Conservation (phyloP, 2,797 vertebrate species). For the Chelidonichthys spinosus region DNA sequence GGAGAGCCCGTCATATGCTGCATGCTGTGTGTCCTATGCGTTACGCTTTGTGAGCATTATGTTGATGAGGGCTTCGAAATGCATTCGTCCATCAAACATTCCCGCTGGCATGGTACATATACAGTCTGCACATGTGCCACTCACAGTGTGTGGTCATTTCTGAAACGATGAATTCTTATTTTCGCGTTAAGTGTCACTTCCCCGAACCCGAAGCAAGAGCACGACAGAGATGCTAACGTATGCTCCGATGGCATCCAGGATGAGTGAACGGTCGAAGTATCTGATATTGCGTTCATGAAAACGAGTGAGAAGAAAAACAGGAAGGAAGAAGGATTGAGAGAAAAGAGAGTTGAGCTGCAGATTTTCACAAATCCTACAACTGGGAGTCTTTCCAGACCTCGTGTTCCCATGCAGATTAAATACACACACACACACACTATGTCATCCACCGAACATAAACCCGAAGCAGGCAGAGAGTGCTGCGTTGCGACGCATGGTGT, state of each 20-base stretch:
- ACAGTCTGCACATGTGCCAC: not conserved
- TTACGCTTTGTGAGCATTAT: not conserved
- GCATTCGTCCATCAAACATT: not conserved
- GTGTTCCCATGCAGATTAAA: slow-evolving; percentile 75
- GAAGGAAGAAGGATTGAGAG: slow-evolving; percentile 26
- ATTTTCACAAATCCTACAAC: slow-evolving; percentile 75
- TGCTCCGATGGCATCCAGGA: not conserved
- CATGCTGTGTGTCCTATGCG: slow-evolving; percentile 2
- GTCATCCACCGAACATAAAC: slow-evolving; percentile 29
- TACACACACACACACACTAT: slow-evolving; percentile 37
- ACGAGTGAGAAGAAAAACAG: slow-evolving; percentile 14
- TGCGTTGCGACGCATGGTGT: slow-evolving; percentile 29
- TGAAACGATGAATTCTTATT: not conserved
- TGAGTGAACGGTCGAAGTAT: not conserved
- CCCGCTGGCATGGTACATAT: not conserved
- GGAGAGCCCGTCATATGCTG: slow-evolving; percentile 20
- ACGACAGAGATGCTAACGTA: not conserved
- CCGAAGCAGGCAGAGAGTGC: slow-evolving; percentile 16
- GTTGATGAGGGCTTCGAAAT: not conserved
- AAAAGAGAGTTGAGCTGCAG: slow-evolving; percentile 58
- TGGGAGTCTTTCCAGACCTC: slow-evolving; percentile 72
- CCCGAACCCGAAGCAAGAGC: not conserved
- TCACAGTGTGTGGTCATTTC: not conserved
- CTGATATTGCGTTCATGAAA: slow-evolving; percentile 34
- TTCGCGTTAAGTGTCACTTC: not conserved